phyloP scores from a whole-genome alignment of 2,888 invertebrate species.

The Sthenelais limicola region DNA sequence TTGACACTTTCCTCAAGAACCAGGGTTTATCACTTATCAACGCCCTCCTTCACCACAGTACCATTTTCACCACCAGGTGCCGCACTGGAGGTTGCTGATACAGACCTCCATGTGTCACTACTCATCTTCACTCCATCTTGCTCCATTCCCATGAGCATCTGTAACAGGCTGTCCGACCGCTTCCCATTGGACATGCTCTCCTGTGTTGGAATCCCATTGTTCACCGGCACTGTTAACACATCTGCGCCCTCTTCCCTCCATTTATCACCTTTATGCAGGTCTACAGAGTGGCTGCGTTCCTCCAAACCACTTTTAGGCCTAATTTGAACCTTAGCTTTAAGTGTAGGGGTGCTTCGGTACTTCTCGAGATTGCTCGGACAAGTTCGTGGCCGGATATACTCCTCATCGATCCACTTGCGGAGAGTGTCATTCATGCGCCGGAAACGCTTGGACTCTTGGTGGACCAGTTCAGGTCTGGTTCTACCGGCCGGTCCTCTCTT shows the following conservation, averaged over 20 bases:
- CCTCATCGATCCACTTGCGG: conserved; percentile 41
- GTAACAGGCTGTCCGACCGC: conserved; percentile 37
- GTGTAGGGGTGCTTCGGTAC: not conserved
- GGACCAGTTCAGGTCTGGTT: not conserved
- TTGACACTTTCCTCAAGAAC: too few species aligned
- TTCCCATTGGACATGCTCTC: not conserved
- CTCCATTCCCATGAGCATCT: conserved; percentile 47
- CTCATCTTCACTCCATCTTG: too few species aligned
- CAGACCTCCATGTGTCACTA: too few species aligned
- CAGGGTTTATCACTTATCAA: too few species aligned
- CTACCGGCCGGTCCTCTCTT: not conserved
- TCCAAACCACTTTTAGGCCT: not conserved
- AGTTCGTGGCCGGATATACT: conserved; percentile 22
- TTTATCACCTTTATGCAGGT: not conserved
- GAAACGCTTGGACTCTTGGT: conserved; percentile 20
- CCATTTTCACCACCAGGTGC: too few species aligned
- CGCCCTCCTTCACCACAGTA: too few species aligned
- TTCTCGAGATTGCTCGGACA: conserved; percentile 15
- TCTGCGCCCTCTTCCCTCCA: not conserved
- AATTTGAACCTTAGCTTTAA: too few species aligned
- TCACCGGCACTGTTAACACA: not conserved
- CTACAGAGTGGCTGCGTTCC: not conserved
- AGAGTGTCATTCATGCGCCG: conserved; percentile 13
- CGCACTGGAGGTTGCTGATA: too few species aligned
- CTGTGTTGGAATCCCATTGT: conserved; percentile 1